Evolutionary conservation across 2,888 invertebrate species (phyloP).

Genomic region (Perizoma flavofasciatum): DNA sequence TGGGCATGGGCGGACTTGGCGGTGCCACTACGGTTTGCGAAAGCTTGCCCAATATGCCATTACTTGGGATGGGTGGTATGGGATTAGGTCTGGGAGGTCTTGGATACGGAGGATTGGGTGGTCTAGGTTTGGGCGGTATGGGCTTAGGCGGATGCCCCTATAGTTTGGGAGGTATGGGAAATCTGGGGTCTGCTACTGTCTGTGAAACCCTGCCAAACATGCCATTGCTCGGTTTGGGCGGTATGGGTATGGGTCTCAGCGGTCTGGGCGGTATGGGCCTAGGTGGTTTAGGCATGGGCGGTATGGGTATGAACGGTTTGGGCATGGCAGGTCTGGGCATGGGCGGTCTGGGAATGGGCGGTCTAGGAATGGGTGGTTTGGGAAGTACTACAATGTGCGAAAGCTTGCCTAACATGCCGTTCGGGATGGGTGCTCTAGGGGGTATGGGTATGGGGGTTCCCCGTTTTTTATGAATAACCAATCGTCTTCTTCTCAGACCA

Average conservation of each 20-base stretch:
- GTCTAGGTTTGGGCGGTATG: too few relatives aligned
- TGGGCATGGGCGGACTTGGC: constrained; percentile 16
- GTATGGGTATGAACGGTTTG: background rate
- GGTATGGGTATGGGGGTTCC: constrained; percentile 27
- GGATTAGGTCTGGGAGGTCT: constrained; percentile 24
- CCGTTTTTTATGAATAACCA: constrained; percentile 53
- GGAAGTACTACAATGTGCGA: constrained; percentile 31
- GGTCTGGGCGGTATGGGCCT: too few relatives aligned
- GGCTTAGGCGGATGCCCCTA: too few relatives aligned
- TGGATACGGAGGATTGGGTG: constrained; percentile 18
- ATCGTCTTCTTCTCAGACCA: constrained; percentile 35
- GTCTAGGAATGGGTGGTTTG: constrained; percentile 10
- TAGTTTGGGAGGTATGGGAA: background rate
- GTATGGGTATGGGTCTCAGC: background rate
- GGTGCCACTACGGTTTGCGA: constrained; percentile 10
- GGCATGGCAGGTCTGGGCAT: background rate
- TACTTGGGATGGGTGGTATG: too few relatives aligned
- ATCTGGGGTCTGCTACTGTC: background rate
- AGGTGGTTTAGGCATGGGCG: background rate
- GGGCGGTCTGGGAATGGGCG: background rate
- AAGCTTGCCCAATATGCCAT: constrained; percentile 13
- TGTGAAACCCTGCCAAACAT: background rate
- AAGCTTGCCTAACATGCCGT: constrained; percentile 16
- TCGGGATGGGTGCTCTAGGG: constrained; percentile 12
- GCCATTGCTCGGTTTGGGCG: background rate